Conservation (phyloP, 1,140 invertebrate genomes). For the Conus betulinus region DNA sequence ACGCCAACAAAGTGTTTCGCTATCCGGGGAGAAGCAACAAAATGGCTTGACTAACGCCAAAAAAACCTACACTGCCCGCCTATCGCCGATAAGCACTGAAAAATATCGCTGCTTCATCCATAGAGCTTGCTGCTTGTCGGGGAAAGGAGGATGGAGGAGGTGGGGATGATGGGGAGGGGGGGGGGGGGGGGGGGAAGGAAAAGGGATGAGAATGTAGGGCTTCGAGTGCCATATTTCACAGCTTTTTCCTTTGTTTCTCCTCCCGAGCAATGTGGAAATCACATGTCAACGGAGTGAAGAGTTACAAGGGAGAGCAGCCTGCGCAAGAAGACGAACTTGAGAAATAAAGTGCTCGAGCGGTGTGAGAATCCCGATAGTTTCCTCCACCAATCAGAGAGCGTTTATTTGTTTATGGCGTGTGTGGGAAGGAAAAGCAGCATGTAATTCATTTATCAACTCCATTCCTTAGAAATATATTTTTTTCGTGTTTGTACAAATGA, state of each 20-base stretch:
- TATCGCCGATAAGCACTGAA: conserved; percentile 8
- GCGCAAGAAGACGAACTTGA: too few species aligned
- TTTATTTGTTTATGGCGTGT: too few species aligned
- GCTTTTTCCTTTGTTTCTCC: not conserved
- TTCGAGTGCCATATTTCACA: not conserved
- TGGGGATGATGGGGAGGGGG: too few species aligned
- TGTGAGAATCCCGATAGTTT: too few species aligned
- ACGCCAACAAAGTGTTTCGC: conserved; percentile 19
- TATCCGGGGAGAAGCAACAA: conserved; percentile 7
- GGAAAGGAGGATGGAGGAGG: not conserved
- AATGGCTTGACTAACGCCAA: conserved; percentile 25
- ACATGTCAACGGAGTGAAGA: not conserved
- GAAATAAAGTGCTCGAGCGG: too few species aligned
- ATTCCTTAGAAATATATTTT: too few species aligned
- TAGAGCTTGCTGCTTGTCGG: not conserved
- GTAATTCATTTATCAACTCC: too few species aligned
- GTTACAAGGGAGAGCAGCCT: not conserved
- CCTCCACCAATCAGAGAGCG: too few species aligned
- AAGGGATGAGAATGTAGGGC: not conserved
- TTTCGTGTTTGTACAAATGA: too few species aligned
- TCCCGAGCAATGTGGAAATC: conserved; percentile 5
- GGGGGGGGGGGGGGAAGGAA: too few species aligned
- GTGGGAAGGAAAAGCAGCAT: too few species aligned
- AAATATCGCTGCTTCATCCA: not conserved
- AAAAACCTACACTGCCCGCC: conserved; percentile 3